These are phyloP conservation scores for Caenorhabditis virilis DNA, from an alignment of 2,888 invertebrate genomes.

Conservation along the genomic window DNA sequence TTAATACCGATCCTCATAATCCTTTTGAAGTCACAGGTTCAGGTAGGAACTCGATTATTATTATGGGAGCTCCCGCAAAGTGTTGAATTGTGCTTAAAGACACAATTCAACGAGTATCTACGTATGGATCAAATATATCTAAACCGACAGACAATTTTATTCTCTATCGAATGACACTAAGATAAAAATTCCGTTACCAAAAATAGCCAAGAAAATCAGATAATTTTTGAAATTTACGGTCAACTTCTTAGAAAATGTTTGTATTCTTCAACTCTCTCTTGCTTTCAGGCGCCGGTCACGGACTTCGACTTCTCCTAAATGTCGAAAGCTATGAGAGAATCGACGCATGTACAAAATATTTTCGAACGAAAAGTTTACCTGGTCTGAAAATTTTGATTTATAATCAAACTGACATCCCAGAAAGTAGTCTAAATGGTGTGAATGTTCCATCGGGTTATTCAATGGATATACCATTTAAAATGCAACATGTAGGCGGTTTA, in stretches of 20 bases:
- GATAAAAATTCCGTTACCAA: too few species aligned
- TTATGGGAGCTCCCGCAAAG: too few species aligned
- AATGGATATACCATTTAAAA: slow-evolving; percentile 67
- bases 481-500: slow-evolving; percentile 58
- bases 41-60: slow-evolving; percentile 23
- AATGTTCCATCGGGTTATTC: slow-evolving; percentile 67
- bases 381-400: slow-evolving; percentile 63
- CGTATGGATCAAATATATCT: too few species aligned
- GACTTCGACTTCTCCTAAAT: slow-evolving; percentile 59
- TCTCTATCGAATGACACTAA: too few species aligned
- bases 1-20: slow-evolving; percentile 59
- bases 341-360: slow-evolving; percentile 64
- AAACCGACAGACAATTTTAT: too few species aligned
- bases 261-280: neutral
- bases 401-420: slow-evolving; percentile 66
- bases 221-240: too few species aligned
- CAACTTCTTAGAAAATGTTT: too few species aligned
- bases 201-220: too few species aligned
- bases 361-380: slow-evolving; percentile 58
- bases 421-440: slow-evolving; percentile 62
- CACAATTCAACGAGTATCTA: too few species aligned
- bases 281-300: slow-evolving; percentile 54
- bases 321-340: slow-evolving; percentile 66
- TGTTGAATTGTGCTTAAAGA: too few species aligned
- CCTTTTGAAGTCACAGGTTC: slow-evolving; percentile 58